Conservation (phyloP, 2,113 vertebrate genomes). For the Pampusana beccarii region DNA sequence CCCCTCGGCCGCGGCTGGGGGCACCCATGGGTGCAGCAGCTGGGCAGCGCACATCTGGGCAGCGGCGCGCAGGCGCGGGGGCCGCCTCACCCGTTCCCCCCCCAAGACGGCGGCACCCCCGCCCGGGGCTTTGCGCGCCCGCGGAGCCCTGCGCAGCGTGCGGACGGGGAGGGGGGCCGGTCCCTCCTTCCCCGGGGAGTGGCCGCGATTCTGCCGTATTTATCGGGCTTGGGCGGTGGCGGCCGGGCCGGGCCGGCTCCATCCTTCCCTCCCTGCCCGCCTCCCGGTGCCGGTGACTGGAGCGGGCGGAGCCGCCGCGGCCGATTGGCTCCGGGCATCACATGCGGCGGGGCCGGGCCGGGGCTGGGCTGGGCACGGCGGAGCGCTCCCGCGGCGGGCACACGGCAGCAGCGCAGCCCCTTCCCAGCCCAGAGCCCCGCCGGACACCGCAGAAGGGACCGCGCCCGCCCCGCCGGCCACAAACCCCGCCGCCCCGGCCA, state of each 20-base stretch:
- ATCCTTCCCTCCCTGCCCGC: neutral
- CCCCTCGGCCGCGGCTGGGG: too few species aligned
- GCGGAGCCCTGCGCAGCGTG: neutral
- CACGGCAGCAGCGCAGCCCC: constrained; percentile 13
- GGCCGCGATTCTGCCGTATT: neutral
- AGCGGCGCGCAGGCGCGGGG: neutral
- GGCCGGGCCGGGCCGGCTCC: neutral
- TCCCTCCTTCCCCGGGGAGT: neutral
- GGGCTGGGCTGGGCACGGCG: neutral
- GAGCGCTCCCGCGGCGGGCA: neutral
- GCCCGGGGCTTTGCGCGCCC: neutral
- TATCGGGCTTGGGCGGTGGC: constrained; percentile 74
- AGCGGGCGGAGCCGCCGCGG: constrained; percentile 76
- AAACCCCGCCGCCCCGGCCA: neutral
- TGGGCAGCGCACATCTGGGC: neutral
- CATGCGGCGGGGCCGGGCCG: constrained; percentile 27
- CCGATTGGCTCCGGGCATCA: constrained; percentile 74
- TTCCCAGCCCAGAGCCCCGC: neutral
- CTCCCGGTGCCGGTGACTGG: neutral
- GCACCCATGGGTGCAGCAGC: neutral
- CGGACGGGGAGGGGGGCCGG: neutral
- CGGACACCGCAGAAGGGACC: neutral
- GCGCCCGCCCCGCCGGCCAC: neutral
- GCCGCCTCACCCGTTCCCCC: neutral
- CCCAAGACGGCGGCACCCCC: neutral